These are phyloP conservation scores for Mormyrops attenuatus DNA, from an alignment of 2,797 vertebrate genomes.

Conservation along the genomic window DNA sequence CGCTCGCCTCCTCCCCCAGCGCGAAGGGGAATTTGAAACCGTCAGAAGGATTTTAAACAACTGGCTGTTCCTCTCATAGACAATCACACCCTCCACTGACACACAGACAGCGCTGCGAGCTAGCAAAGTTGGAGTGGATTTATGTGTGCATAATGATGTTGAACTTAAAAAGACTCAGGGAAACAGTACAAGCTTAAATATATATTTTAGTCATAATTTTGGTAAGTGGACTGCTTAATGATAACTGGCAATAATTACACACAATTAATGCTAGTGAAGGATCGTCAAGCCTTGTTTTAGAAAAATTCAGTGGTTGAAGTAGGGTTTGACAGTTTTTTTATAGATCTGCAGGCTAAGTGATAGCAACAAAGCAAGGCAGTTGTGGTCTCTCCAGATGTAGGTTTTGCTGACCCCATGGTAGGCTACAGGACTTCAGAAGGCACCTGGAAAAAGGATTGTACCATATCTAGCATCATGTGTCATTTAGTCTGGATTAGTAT, in stretches of 20 bases:
- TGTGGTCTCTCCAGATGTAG: neutral
- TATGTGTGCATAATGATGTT: slow-evolving; percentile 25
- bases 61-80: slow-evolving; percentile 64
- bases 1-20: slow-evolving; percentile 42
- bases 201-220: neutral
- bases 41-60: slow-evolving; percentile 81
- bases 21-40: slow-evolving; percentile 76
- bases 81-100: slow-evolving; percentile 56
- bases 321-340: neutral
- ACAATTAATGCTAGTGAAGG: neutral
- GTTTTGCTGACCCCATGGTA: neutral
- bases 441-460: neutral
- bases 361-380: neutral
- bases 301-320: neutral
- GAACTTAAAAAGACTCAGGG: slow-evolving; percentile 13
- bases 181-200: neutral
- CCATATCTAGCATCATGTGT: neutral
- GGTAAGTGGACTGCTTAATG: neutral
- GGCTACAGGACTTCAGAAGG: slow-evolving; percentile 5
- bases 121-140: slow-evolving; percentile 33
- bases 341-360: neutral
- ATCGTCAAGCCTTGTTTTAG: neutral
- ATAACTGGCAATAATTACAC: neutral
- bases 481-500: neutral
- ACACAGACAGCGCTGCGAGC: slow-evolving; percentile 32